phyloP scores from a whole-genome alignment of 2,888 invertebrate species.

The Heterodera filipjevi region DNA sequence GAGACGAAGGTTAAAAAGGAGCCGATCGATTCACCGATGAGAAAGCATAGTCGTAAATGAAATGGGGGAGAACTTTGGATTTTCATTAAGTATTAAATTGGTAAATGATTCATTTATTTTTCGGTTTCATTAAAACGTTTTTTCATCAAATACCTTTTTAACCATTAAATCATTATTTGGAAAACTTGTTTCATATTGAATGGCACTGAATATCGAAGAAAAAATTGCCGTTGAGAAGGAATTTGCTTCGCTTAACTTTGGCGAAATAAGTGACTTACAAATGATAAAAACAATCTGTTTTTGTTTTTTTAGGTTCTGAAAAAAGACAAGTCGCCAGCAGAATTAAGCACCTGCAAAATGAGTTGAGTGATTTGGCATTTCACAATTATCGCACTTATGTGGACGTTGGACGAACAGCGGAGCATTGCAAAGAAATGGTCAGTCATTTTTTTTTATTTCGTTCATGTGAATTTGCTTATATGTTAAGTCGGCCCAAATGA shows the following conservation, averaged over 20 bases:
- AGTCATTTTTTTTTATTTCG: neutral
- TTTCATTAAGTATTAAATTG: neutral
- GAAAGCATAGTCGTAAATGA: neutral
- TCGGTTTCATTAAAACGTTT: too few species aligned
- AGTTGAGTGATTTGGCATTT: slow-evolving; percentile 62
- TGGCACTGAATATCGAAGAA: neutral
- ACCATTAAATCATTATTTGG: neutral
- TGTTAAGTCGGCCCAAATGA: slow-evolving; percentile 59
- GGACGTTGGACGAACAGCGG: slow-evolving; percentile 62
- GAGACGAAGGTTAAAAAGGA: neutral
- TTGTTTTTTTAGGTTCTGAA: slow-evolving; percentile 35
- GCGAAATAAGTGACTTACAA: neutral
- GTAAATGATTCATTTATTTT: too few species aligned
- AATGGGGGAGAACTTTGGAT: neutral
- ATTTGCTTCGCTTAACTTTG: neutral
- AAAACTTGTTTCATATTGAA: neutral
- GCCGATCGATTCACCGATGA: neutral
- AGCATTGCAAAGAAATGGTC: slow-evolving; percentile 62
- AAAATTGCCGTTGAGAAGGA: neutral
- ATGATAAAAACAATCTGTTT: neutral
- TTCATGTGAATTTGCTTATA: neutral
- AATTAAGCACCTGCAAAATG: slow-evolving; percentile 53
- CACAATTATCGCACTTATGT: slow-evolving; percentile 64
- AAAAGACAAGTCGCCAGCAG: slow-evolving; percentile 33
- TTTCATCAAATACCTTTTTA: too few species aligned